Base-by-base conservation (phyloP, 2,888 invertebrate species). In the Ischnura elegans region DNA sequence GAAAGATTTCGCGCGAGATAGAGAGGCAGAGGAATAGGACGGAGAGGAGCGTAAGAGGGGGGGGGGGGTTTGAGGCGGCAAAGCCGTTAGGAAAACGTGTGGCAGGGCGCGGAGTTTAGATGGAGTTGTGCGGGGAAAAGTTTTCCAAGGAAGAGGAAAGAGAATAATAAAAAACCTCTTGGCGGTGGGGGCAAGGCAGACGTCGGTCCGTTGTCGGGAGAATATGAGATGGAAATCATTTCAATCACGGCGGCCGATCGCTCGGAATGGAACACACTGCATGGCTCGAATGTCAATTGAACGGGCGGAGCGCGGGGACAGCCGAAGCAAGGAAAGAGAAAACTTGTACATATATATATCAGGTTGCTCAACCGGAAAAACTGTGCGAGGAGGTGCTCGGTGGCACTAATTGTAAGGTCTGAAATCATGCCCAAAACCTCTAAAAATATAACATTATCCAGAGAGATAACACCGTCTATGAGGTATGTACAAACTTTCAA, bases 171-270 rank as follows among this genome's bases (percentile, higher is more conserved):
- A 46, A 86, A 46, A 86, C n/a, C 45, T 36, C 1, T n/a, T 87
- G 21, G 42, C 42, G 42, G 87, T 36, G 55, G 43, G 87, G n/a
- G n/a, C 29, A 47, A 29, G 87, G 55, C 36, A 10, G 87, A 29
- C 16, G 36, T 61, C 55, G 43, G 61, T 61, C n/a, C 51, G 51
- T 51, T 36, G 87, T 25, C 42, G 90, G 43, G 61, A 43, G 90
- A 90, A 90, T 90, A 90, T 90, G 90, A 90, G 90, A 66, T 55
- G 90, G 61, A 90, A 90, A 90, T 90, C 90, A 61, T 90, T 61
- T 90, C 90, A 90, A 90, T 90, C 90, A 90, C 55, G 29, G 29
- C 29, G 76, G n/a, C 36, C 36, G 76, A 76, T 76, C 76, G 76
- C 76, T 76, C 76, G 76, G 76, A 76, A 76, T 76, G 36, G 36